These are phyloP conservation scores for Ericerus pela DNA, from an alignment of 1,140 invertebrate genomes.

Conservation along the genomic window DNA sequence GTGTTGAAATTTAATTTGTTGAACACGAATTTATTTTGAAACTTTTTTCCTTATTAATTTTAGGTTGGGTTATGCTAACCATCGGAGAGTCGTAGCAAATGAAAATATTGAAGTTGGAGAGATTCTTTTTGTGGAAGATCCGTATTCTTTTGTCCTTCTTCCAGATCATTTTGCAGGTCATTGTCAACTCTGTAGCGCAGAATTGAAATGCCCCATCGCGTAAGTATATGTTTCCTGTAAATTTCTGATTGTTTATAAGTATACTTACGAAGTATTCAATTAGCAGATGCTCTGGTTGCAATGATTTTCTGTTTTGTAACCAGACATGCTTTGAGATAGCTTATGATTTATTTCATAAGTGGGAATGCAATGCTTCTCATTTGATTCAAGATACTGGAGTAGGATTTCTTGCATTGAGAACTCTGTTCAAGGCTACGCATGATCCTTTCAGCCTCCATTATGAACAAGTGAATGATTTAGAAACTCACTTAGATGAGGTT, in stretches of 20 bases:
- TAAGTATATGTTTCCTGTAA: conserved; percentile 32
- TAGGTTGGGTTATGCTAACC: conserved; percentile 26
- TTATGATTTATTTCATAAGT: conserved; percentile 47
- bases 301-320: conserved; percentile 47
- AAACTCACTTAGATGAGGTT: conserved; percentile 44
- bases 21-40: neutral
- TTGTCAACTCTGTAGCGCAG: conserved; percentile 40
- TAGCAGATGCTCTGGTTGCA: conserved; percentile 44
- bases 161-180: conserved; percentile 33
- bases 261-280: neutral
- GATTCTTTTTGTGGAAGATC: conserved; percentile 49
- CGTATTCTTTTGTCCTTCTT: conserved; percentile 45
- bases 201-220: conserved; percentile 33
- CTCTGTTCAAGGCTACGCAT: conserved; percentile 35
- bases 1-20: neutral
- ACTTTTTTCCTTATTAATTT: conserved; percentile 25
- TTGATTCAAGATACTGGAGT: conserved; percentile 53
- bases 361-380: conserved; percentile 51
- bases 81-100: conserved; percentile 37
- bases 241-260: too few relatives aligned
- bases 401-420: conserved; percentile 54
- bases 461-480: conserved; percentile 36
- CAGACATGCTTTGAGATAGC: conserved; percentile 42
- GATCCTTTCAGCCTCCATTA: conserved; percentile 12
- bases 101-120: conserved; percentile 42